phyloP scores from a whole-genome alignment of 2,888 invertebrate genomes.

The Clostera curtula region DNA sequence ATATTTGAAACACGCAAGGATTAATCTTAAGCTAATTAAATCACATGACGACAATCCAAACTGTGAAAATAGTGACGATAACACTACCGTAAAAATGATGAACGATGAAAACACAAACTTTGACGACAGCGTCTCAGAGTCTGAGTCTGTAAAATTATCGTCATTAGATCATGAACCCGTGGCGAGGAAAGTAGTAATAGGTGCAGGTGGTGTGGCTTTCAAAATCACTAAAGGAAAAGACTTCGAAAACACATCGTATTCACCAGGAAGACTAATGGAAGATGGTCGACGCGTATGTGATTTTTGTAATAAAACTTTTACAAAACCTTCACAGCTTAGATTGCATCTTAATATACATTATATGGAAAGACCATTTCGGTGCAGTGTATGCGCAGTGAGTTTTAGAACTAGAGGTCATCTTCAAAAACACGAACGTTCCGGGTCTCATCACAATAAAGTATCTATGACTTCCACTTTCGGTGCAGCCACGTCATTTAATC shows the following conservation, averaged over 20 bases:
- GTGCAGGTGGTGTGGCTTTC: slow-evolving; percentile 77
- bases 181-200: slow-evolving; percentile 77
- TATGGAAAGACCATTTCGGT: slow-evolving; percentile 93
- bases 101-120: slow-evolving; percentile 49
- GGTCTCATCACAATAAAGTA: slow-evolving; percentile 94
- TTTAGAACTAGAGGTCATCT: slow-evolving; percentile 93
- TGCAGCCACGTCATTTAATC: slow-evolving; percentile 90
- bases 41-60: slow-evolving; percentile 47
- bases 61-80: slow-evolving; percentile 43
- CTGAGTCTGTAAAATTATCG: slow-evolving; percentile 46
- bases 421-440: slow-evolving; percentile 94
- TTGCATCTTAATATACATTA: slow-evolving; percentile 97
- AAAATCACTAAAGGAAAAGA: slow-evolving; percentile 73
- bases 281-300: slow-evolving; percentile 86
- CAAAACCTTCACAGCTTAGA: slow-evolving; percentile 90
- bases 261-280: slow-evolving; percentile 76
- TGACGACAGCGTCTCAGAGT: slow-evolving; percentile 38
- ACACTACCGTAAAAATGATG: slow-evolving; percentile 30
- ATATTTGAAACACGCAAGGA: slow-evolving; percentile 77
- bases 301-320: slow-evolving; percentile 94
- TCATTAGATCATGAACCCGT: slow-evolving; percentile 61
- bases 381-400: slow-evolving; percentile 93
- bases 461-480: slow-evolving; percentile 91
- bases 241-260: slow-evolving; percentile 57
- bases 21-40: slow-evolving; percentile 57